Evolutionary conservation across 2,888 invertebrate species (phyloP), one percentile per base, ranked within the genome.

Genomic region (Exocentrus adspersus): DNA sequence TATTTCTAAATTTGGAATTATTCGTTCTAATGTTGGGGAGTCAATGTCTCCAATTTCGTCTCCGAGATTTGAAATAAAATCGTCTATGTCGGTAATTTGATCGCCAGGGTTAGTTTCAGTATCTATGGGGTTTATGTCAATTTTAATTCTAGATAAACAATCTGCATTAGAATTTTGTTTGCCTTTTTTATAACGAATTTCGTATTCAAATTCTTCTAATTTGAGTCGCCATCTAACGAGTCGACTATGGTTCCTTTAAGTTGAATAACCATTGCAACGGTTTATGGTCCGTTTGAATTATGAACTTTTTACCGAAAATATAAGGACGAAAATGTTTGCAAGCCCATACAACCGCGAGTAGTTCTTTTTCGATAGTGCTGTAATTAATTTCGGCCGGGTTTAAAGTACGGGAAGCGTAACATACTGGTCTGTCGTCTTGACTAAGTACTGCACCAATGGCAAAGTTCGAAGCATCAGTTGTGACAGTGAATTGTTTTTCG

Each of bases 381-480:
- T 42, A 14, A 14, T 42, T 14, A 14, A 5, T 10, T 12, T 42
- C 42, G 17, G 3, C 6, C 9, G 4, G 65, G 62, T 12, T 46
- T 19, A 64, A 50, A 2, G 58, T 71, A 14, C 68, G 16, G 9
- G 64, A 62, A 16, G 66, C 65, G 45, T 67, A 72, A 45, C 57
- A 56, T 7, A 71, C 42, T 14, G 70, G 70, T 21, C 28, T 9
- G 43, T 71, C 70, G 21, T 60, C 43, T 62, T 71, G 70, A 1
- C 57, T 60, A 52, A 71, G 60, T 1, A 71, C 59, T 7, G 68
- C 67, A 17, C 71, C 71, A 10, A 72, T 5, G 2, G 64, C 60
- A 12, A 21, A 32, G 24, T 64, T 61, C 6, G 66, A 67, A 0
- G 78, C 77, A 53, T 80, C 79, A 0, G 71, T 76, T 0, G 75